Percentiles rank a stretch among this genome's conserved stretches.
Evolutionary conservation across 2,113 vertebrate species (phyloP).

Genomic region (Tachysurus fulvidraco): DNA sequence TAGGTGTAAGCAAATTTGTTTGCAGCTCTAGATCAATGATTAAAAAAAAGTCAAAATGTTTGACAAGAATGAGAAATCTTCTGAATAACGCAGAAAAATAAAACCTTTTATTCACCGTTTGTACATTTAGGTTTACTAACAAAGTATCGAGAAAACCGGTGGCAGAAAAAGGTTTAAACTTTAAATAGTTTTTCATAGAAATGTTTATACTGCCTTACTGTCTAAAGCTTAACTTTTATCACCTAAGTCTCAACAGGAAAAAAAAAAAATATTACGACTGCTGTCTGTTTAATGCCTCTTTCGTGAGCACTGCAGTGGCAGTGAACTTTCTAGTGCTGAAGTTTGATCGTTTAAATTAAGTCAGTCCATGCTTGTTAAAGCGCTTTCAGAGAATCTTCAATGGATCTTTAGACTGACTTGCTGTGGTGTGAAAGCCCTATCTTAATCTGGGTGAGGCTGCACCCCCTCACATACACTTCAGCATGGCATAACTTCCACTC

Average conservation of each 20-base stretch:
- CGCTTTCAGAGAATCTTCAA: conserved; percentile 3
- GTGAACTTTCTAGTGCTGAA: conserved; percentile 27
- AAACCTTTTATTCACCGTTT: neutral
- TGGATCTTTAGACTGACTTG: conserved; percentile 16
- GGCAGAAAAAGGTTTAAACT: neutral
- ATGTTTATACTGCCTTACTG: neutral
- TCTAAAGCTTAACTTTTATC: neutral
- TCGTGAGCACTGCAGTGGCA: conserved; percentile 5
- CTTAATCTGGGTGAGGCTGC: conserved; percentile 36
- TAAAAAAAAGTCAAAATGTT: neutral
- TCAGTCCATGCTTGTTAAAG: conserved; percentile 10
- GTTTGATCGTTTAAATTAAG: conserved; percentile 29
- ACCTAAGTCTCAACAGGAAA: neutral
- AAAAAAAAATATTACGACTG: neutral
- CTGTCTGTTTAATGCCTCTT: neutral
- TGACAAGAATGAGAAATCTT: neutral
- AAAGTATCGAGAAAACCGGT: neutral
- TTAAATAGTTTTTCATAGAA: neutral
- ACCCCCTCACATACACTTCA: neutral
- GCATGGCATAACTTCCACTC: neutral
- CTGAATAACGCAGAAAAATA: neutral
- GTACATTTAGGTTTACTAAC: neutral
- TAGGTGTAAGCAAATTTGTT: neutral
- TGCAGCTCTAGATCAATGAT: neutral
- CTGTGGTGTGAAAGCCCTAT: conserved; percentile 19